Evolutionary conservation across 1,140 invertebrate genomes (phyloP).

Genomic region (Penaeus vannamei): DNA sequence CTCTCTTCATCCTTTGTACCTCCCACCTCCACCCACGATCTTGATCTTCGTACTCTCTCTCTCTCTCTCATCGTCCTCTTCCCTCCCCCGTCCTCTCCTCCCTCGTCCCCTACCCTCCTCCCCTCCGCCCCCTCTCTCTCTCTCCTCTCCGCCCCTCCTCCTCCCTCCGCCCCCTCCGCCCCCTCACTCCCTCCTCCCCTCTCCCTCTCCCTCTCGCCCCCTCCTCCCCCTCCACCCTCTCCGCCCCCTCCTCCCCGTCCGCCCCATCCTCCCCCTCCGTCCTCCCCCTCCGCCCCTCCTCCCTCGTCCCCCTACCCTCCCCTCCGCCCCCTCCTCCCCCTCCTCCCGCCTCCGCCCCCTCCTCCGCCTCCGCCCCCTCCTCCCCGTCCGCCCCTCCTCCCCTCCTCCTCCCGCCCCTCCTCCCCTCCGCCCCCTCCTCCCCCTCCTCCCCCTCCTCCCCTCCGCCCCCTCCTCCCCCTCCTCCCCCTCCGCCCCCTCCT

Average conservation of each 20-base stretch:
- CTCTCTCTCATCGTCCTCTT: no score
- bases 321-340: neutral
- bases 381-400: neutral
- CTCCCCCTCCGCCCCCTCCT: neutral
- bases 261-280: neutral
- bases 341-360: neutral
- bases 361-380: neutral
- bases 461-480: neutral
- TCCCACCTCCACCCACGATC: no score
- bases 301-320: neutral
- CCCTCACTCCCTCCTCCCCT: neutral
- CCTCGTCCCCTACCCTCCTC: no score
- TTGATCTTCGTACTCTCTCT: neutral
- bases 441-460: neutral
- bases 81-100: neutral
- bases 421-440: neutral
- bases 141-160: neutral
- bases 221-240: neutral
- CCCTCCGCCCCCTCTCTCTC: neutral
- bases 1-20: no score
- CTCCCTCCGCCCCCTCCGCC: no score
- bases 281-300: constrained; percentile 12
- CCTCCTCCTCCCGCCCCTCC: neutral
- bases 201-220: no score
- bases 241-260: constrained; percentile 14